Conservation (phyloP, 92 coral and sea anemone species). For the Zoanthus gigantus region DNA sequence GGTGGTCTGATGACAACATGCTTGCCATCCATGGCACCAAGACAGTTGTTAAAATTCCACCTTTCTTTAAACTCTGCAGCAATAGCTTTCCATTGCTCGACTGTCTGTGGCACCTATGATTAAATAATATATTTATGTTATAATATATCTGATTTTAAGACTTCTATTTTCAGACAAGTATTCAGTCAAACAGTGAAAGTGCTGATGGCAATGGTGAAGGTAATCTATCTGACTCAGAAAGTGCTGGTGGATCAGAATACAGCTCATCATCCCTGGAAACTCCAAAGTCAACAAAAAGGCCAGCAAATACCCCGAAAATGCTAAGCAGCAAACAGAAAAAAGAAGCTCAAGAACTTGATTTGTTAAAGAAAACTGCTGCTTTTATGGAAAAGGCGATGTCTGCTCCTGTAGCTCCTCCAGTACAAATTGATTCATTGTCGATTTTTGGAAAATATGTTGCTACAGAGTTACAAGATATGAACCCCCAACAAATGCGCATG, state of each 20-base stretch:
- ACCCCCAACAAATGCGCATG: neutral
- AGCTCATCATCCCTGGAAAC: neutral
- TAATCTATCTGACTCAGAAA: neutral
- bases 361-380: neutral
- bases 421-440: neutral
- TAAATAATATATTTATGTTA: neutral
- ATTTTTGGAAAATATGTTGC: conserved; percentile 10
- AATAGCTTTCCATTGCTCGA: conserved; percentile 27
- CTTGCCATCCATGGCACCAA: conserved; percentile 31
- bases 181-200: neutral
- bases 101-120: conserved; percentile 28
- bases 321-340: neutral
- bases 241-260: neutral
- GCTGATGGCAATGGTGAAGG: neutral
- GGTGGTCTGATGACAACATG: conserved; percentile 21
- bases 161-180: neutral
- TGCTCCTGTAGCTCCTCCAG: neutral
- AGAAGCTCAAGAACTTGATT: neutral
- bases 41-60: conserved; percentile 31
- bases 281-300: neutral
- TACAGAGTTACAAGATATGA: neutral
- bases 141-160: no score
- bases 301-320: neutral
- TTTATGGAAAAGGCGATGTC: neutral
- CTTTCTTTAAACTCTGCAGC: neutral